Evolutionary conservation across 2,113 vertebrate genomes (phyloP).

Genomic region (Cricetomys ansorgei): DNA sequence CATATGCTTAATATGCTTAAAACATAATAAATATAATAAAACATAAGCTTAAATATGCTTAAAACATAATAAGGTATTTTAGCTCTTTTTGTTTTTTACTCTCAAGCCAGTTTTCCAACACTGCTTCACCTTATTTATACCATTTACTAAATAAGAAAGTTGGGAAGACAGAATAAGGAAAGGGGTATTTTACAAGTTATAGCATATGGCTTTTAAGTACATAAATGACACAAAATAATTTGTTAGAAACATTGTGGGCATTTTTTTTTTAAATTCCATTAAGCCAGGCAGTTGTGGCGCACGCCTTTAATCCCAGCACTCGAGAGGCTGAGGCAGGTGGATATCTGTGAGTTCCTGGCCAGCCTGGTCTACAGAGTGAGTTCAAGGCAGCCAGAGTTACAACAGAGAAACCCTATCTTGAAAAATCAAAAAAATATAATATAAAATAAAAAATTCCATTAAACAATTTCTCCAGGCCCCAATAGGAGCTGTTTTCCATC

Average conservation of each 20-base stretch:
- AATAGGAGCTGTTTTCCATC: neutral
- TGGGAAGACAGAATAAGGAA: neutral
- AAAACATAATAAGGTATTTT: neutral
- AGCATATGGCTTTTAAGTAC: neutral
- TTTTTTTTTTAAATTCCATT: neutral
- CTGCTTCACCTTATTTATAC: neutral
- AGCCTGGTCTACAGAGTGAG: too few species aligned
- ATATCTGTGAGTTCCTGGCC: too few species aligned
- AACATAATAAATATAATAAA: too few species aligned
- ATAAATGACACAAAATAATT: neutral
- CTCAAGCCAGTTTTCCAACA: neutral
- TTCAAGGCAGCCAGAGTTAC: too few species aligned
- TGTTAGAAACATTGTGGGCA: neutral
- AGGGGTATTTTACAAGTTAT: too few species aligned
- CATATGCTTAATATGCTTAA: too few species aligned
- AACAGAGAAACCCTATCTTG: too few species aligned
- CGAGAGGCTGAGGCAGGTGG: too few species aligned
- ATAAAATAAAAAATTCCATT: neutral
- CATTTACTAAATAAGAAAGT: neutral
- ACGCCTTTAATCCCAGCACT: too few species aligned
- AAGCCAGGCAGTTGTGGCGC: too few species aligned
- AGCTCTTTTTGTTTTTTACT: neutral
- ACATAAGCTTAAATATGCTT: too few species aligned
- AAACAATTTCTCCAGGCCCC: neutral
- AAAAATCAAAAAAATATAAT: too few species aligned